These are phyloP conservation scores for Zoanthus solanderi DNA, from an alignment of 92 coral and sea anemone species.

Conservation along the genomic window DNA sequence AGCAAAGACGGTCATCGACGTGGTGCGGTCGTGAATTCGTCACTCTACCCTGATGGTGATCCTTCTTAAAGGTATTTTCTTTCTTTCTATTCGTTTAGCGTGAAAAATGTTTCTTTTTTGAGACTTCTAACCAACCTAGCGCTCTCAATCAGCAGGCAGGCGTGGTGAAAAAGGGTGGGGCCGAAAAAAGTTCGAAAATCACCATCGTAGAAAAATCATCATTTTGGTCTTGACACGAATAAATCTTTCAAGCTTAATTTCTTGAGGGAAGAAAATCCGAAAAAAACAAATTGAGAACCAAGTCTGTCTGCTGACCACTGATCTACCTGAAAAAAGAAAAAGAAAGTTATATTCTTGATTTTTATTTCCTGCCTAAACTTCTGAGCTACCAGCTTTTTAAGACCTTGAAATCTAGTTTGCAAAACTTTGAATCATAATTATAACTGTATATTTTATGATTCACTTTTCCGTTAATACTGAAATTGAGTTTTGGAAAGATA, in stretches of 20 bases:
- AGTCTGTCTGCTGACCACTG: slow-evolving; percentile 48
- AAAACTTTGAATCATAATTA: too few relatives aligned
- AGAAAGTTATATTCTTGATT: slow-evolving; percentile 8
- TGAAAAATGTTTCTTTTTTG: background rate
- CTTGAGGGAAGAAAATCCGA: background rate
- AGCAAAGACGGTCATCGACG: background rate
- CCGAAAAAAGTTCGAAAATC: background rate
- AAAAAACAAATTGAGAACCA: slow-evolving; percentile 9
- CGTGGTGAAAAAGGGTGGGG: background rate
- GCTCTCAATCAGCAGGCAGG: slow-evolving; percentile 25
- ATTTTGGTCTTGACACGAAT: background rate
- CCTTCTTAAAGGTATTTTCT: background rate
- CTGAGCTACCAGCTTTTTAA: background rate
- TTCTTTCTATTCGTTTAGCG: background rate
- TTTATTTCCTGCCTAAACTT: background rate
- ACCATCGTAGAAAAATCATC: background rate
- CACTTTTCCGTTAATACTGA: too few relatives aligned
- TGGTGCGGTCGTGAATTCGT: background rate
- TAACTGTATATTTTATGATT: too few relatives aligned
- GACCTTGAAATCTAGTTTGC: background rate
- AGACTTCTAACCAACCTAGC: slow-evolving; percentile 8
- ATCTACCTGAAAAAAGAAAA: slow-evolving; percentile 35
- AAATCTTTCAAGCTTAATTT: background rate
- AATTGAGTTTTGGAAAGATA: too few relatives aligned
- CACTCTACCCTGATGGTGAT: background rate